Evolutionary conservation across 2,113 vertebrate species (phyloP).

Genomic region (Balaeniceps rex): DNA sequence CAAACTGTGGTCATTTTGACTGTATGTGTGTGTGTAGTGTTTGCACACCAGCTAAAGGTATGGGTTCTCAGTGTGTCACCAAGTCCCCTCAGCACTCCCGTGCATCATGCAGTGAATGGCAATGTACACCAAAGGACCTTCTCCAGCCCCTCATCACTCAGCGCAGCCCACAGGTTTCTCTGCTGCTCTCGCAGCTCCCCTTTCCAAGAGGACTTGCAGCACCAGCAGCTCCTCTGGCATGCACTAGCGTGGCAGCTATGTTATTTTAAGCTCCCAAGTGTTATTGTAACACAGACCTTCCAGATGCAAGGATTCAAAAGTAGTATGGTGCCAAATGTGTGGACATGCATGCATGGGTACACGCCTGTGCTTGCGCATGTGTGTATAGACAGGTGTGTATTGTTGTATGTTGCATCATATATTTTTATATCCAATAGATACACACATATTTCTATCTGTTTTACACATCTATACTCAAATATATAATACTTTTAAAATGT

Average conservation of each 20-base stretch:
- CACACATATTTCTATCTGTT: neutral
- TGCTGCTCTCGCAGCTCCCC: neutral
- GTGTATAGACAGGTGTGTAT: neutral
- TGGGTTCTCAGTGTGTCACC: neutral
- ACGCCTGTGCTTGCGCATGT: neutral
- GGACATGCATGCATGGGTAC: neutral
- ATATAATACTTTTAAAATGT: neutral
- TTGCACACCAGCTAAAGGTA: neutral
- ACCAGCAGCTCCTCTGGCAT: neutral
- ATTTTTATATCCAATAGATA: neutral
- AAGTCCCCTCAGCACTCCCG: neutral
- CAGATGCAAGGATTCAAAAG: neutral
- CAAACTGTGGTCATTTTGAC: neutral
- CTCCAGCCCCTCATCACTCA: neutral
- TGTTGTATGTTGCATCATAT: neutral
- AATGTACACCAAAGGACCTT: neutral
- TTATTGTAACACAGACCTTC: neutral
- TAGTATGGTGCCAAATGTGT: neutral
- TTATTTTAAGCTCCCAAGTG: neutral
- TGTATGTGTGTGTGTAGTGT: neutral
- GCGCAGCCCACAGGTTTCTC: rapidly evolving
- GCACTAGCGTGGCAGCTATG: neutral
- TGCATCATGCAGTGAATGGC: neutral
- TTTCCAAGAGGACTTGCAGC: neutral
- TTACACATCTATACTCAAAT: neutral